A percentile compares a stretch with the other conserved stretches of the same genome.
Conservation (phyloP, 1,140 invertebrate species). For the Aphelenchoides avenae region DNA sequence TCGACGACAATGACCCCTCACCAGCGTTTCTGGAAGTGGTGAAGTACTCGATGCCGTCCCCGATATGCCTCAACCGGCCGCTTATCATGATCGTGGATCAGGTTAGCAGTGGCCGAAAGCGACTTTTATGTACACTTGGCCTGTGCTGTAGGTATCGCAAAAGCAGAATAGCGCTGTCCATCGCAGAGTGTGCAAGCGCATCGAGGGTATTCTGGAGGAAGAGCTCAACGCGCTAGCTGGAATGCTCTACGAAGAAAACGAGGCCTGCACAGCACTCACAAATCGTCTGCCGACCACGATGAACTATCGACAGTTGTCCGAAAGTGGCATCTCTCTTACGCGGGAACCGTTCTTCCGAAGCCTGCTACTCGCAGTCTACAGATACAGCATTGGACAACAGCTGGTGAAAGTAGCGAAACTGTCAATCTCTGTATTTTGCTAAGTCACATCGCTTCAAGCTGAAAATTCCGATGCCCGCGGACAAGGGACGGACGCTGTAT, state of each 20-base stretch:
- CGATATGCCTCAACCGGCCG: constrained; percentile 61
- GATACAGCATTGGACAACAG: constrained; percentile 2
- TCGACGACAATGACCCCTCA: constrained; percentile 16
- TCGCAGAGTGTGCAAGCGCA: not conserved
- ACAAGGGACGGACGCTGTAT: constrained; percentile 59
- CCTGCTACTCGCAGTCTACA: constrained; percentile 49
- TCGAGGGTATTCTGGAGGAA: not conserved
- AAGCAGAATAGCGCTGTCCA: not conserved
- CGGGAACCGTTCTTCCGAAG: constrained; percentile 59
- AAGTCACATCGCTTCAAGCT: constrained; percentile 38
- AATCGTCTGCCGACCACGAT: too few relatives aligned
- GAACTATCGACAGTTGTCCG: too few relatives aligned
- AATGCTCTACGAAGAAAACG: constrained; percentile 32
- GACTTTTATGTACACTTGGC: not conserved
- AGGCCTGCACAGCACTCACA: too few relatives aligned
- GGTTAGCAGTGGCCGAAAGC: constrained; percentile 26
- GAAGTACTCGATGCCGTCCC: constrained; percentile 58
- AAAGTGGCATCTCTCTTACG: constrained; percentile 45
- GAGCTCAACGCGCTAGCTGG: not conserved
- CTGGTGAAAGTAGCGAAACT: not conserved
- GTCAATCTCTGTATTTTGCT: constrained; percentile 17
- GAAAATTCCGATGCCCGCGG: constrained; percentile 55
- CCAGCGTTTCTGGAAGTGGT: constrained; percentile 57
- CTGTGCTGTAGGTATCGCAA: not conserved
- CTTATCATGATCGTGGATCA: constrained; percentile 61